Conservation (phyloP, 2,888 invertebrate genomes). For the Rhamnusium bicolor region DNA sequence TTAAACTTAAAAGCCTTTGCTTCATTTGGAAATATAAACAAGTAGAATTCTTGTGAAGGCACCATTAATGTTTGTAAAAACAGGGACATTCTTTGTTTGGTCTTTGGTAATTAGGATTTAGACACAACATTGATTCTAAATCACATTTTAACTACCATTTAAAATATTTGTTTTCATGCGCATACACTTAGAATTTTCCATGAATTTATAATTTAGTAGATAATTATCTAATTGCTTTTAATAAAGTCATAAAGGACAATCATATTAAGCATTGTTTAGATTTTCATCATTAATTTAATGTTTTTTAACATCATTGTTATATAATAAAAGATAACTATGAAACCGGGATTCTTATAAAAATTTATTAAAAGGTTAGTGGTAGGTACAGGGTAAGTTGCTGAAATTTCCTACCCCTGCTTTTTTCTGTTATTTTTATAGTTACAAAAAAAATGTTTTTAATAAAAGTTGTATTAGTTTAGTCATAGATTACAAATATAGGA, state of each 20-base stretch:
- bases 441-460: too few relatives aligned
- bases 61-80: neutral
- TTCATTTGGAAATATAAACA: neutral
- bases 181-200: neutral
- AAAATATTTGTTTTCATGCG: neutral
- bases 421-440: too few relatives aligned
- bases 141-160: conserved; percentile 13
- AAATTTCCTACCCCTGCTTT: too few relatives aligned
- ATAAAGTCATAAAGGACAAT: neutral
- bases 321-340: too few relatives aligned
- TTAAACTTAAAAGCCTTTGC: neutral
- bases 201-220: neutral
- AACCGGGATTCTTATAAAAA: too few relatives aligned
- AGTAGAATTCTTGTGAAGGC: neutral
- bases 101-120: neutral
- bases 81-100: conserved; percentile 6
- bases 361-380: too few relatives aligned
- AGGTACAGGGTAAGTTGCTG: too few relatives aligned
- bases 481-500: too few relatives aligned
- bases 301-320: neutral
- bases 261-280: neutral
- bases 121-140: conserved; percentile 10
- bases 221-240: neutral
- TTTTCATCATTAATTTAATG: neutral
- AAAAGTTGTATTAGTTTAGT: too few relatives aligned